Conservation (phyloP, 2,113 vertebrate genomes). For the Hippopotamus amphibius region DNA sequence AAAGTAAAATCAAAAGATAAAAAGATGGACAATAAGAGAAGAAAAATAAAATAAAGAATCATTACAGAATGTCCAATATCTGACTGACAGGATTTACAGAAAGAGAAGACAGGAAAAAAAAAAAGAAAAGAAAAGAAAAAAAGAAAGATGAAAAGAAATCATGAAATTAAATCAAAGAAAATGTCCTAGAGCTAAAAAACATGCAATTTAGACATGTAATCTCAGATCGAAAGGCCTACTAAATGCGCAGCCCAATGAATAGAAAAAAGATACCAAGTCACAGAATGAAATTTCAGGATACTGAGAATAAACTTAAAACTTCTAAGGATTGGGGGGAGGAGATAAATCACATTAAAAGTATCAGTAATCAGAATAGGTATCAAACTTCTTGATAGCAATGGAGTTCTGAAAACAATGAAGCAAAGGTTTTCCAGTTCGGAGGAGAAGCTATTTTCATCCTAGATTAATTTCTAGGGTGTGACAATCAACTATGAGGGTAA, state of each 20-base stretch:
- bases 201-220: not conserved
- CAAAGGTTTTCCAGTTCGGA: not conserved
- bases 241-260: not conserved
- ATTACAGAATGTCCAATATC: not conserved
- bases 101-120: not conserved
- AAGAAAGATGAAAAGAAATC: not conserved
- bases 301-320: conserved; percentile 4
- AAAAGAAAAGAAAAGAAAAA: not conserved
- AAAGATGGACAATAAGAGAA: not conserved
- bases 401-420: not conserved
- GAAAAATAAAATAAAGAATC: conserved; percentile 7
- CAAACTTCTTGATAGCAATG: not conserved
- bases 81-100: not conserved
- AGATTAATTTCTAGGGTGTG: not conserved
- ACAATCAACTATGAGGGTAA: not conserved
- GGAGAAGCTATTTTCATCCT: conserved; percentile 9
- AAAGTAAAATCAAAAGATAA: not conserved
- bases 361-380: not conserved
- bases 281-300: not conserved
- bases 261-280: not conserved
- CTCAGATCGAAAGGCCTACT: not conserved
- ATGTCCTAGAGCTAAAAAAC: not conserved
- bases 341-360: not conserved
- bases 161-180: conserved; percentile 5
- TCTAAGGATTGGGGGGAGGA: not conserved